Evolutionary conservation across 1,140 invertebrate species (phyloP).

Genomic region (Fopius arisanus): DNA sequence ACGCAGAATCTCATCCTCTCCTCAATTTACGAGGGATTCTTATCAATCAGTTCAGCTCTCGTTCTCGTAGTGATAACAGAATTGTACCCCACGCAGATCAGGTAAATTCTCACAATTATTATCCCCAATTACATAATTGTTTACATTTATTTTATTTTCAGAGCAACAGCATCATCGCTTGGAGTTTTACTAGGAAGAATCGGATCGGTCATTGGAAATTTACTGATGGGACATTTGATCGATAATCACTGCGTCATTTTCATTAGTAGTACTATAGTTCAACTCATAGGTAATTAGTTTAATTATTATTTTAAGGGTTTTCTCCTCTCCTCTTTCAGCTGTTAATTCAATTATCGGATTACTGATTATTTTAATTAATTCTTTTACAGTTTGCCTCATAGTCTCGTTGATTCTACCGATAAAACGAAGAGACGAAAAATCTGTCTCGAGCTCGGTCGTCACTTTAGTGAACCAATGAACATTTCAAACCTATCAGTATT

Average conservation of each 20-base stretch:
- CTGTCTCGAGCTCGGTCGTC: too few species aligned
- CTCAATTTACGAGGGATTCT: constrained; percentile 48
- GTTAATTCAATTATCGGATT: too few species aligned
- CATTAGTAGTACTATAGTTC: constrained; percentile 37
- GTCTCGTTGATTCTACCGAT: too few species aligned
- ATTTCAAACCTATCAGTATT: neutral
- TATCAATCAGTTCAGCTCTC: constrained; percentile 39
- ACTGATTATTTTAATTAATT: too few species aligned
- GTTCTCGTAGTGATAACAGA: constrained; percentile 49
- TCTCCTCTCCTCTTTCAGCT: too few species aligned
- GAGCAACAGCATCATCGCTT: constrained; percentile 47
- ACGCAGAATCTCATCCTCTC: constrained; percentile 55
- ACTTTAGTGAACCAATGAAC: neutral
- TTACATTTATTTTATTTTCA: constrained; percentile 28
- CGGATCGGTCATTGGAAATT: constrained; percentile 47
- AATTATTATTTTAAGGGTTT: too few species aligned
- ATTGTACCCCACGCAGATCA: constrained; percentile 52
- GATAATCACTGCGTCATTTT: constrained; percentile 46
- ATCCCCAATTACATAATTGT: neutral
- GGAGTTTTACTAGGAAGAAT: constrained; percentile 42
- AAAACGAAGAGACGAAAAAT: too few species aligned
- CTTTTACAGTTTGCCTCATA: too few species aligned
- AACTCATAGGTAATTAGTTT: constrained; percentile 40
- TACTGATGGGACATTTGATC: constrained; percentile 49
- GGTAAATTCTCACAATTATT: constrained; percentile 33